Evolutionary conservation across 1,140 invertebrate genomes (phyloP), one percentile per base, ranked within the genome.

Genomic region (Steinernema khuongi): DNA sequence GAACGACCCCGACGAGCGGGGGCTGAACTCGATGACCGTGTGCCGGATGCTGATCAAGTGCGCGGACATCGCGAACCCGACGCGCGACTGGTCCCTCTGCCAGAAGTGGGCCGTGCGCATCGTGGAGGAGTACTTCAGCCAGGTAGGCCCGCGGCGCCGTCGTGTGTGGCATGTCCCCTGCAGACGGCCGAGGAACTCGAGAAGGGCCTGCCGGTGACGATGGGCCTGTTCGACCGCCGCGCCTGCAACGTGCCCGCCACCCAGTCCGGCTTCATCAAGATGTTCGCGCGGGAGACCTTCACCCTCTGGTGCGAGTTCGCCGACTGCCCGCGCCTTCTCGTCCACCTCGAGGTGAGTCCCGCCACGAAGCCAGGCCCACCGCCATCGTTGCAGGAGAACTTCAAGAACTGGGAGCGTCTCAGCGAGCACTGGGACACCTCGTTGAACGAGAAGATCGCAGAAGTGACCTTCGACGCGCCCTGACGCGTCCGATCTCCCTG

Each of bases 21-120:
- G 84, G 22, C 68, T 79, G 1, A 84, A 85, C 50, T 82, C 80
- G 1, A 18, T 84, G 67, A 84, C 81, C 26, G 79, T 84, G 68
- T 84, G 83, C 67, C 79, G 85, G 36, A 84, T 84, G 83, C 71
- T 84, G 77, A 75, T 84, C 68, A 84, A 84, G 73, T 85, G 84
- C 68, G 83, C 84, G 17, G 83, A 84, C 68, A 85, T 84, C 68
- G 76, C 76, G 17, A 84, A 84, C 74, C 83, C 83, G 22, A 79
- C 84, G 17, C 66, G 83, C 31, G 82, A 81, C 36, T 84, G 82
- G 82, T 71, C 76, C n/a, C 41, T 84, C 18, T 85, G 84, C 70
- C 76, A 83, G 67, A 36, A 80, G 70, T 84, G 83, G 83, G 83
- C 84, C 2, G 71, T 80, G 68, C 76, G 83, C 7, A 84, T 84